Conservation (phyloP, 1,140 invertebrate genomes). For the Scylla paramamosain region DNA sequence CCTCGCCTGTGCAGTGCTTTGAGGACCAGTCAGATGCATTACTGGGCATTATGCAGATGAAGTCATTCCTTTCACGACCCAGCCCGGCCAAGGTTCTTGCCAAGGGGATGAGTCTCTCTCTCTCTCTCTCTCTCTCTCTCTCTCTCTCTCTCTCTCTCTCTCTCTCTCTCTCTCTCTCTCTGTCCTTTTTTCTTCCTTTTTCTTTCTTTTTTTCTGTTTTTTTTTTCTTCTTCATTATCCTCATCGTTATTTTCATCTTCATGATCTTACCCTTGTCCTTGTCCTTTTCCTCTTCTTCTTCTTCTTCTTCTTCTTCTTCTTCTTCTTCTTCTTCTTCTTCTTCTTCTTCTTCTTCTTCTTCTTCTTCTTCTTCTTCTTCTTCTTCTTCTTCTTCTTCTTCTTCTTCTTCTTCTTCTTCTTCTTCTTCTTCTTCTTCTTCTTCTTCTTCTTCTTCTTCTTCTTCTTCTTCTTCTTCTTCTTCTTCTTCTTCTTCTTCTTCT, state of each 20-base stretch:
- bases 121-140: slow-evolving; percentile 25
- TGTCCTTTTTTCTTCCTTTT: too few species aligned
- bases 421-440: neutral
- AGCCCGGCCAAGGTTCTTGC: neutral
- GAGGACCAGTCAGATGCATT: neutral
- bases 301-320: neutral
- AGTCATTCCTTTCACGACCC: neutral
- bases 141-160: neutral
- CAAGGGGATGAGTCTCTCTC: neutral
- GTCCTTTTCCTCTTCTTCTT: neutral
- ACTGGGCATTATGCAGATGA: slow-evolving; percentile 1
- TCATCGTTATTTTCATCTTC: neutral
- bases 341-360: neutral
- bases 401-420: neutral
- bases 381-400: neutral
- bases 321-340: neutral
- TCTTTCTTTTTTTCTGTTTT: too few species aligned
- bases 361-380: neutral
- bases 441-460: neutral
- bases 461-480: neutral
- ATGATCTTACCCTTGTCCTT: neutral
- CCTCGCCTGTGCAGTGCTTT: neutral
- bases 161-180: neutral
- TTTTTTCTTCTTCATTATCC: too few species aligned
- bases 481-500: neutral